Conservation (phyloP, 1,140 invertebrate genomes). For the Mamestra configurata region DNA sequence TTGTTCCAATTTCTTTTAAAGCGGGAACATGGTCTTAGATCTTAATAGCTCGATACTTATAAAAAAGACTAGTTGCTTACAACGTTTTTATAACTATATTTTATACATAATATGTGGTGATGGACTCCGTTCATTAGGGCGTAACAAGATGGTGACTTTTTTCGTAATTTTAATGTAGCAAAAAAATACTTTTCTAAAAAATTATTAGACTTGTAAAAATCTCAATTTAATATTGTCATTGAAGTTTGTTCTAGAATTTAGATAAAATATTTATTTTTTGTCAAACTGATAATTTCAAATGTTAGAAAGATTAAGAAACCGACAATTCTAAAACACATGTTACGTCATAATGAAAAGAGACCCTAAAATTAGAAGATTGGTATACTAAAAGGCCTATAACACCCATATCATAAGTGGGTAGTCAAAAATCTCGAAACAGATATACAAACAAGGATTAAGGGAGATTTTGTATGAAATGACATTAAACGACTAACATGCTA, state of each 20-base stretch:
- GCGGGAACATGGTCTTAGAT: not conserved
- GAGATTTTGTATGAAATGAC: slow-evolving; percentile 32
- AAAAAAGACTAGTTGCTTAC: slow-evolving; percentile 72
- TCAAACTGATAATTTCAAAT: no score
- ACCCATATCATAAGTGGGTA: slow-evolving; percentile 21
- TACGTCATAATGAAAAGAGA: not conserved
- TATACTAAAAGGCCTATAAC: slow-evolving; percentile 15
- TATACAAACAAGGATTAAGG: not conserved
- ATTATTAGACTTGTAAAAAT: no score
- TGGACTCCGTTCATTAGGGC: not conserved
- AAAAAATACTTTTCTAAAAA: no score
- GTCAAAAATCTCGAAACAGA: slow-evolving; percentile 21
- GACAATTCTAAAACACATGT: no score
- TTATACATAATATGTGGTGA: slow-evolving; percentile 43
- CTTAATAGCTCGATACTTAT: slow-evolving; percentile 60
- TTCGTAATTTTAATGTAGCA: no score
- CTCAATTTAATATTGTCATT: no score
- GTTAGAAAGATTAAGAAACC: no score
- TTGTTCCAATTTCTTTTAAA: not conserved
- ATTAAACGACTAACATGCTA: not conserved
- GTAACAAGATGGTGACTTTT: slow-evolving; percentile 7
- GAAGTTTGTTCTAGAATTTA: no score
- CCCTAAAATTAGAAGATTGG: slow-evolving; percentile 29
- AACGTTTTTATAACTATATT: slow-evolving; percentile 61
- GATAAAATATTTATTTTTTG: no score